Evolutionary conservation across 2,888 invertebrate species (phyloP), one percentile per base, ranked within the genome.

Genomic region (Macrosoma leucophasiata): DNA sequence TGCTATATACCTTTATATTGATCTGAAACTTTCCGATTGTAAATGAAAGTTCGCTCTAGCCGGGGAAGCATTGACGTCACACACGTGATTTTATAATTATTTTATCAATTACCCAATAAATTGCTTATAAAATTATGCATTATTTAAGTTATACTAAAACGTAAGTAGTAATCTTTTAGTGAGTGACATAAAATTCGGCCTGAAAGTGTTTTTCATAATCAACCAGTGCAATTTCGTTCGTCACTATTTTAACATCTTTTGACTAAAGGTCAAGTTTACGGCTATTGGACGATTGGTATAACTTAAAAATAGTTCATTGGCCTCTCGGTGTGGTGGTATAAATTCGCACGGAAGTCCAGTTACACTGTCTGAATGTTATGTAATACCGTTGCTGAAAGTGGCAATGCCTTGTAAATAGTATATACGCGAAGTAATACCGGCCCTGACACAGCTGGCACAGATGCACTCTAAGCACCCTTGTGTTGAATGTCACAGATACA

Each of bases 381-480:
- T 84, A 81, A 82, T 70, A 72, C 58, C 52, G 56, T 55, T 48
- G 57, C 52, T 61, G 60, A 64, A 62, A 63, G 55, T 58, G 45
- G 60, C n/a, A n/a, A n/a, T n/a, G n/a, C n/a, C 62, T 62, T 67
- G 64, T 72, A 69, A 71, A 73, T 72, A 68, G 57, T 55, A 58
- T 46, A 47, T 31, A 38, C 59, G 48, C 50, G 49, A 57, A 64
- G 55, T 59, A 53, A 42, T 55, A 41, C 49, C 50, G 71, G 67
- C 79, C 79, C 68, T 78, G 81, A 81, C 79, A 74, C 52, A 77
- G 54, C 78, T 81, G 78, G 81, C 78, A 75, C 57, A 45, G 50
- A 39, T 36, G 31, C n/a, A 36, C 17, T 36, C 36, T 42, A 43
- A n/a, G 41, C 39, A 41, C 43, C 47, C 38, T 40, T 47, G 36